Percentiles rank a stretch among this genome's conserved stretches.
Conservation (phyloP, 23 tunicate species). For the Trididemnum clinides region DNA sequence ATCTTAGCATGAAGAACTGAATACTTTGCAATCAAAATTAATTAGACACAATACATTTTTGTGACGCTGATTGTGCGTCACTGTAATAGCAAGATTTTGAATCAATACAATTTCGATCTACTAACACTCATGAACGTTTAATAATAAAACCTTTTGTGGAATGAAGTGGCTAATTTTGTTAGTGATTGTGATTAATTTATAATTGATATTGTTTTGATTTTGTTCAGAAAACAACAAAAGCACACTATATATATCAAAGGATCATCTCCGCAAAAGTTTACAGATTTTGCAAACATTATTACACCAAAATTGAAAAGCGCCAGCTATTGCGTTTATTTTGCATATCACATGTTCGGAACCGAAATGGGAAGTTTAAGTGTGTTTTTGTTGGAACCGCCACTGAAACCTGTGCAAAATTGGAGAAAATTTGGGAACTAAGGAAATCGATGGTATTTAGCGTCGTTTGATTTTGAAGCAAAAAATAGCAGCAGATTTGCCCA, state of each 20-base stretch:
- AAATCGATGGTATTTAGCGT: not conserved
- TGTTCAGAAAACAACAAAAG: slow-evolving; percentile 57
- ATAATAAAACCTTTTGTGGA: no score
- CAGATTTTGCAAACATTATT: slow-evolving; percentile 53
- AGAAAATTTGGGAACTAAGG: not conserved
- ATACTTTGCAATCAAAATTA: no score
- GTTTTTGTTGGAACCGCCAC: not conserved
- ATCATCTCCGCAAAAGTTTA: slow-evolving; percentile 47
- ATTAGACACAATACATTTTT: no score
- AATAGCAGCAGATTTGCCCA: not conserved
- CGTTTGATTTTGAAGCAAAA: not conserved
- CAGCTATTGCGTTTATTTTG: slow-evolving; percentile 69
- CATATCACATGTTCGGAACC: slow-evolving; percentile 83
- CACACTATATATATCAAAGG: slow-evolving; percentile 71
- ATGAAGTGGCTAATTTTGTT: no score
- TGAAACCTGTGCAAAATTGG: slow-evolving; percentile 14
- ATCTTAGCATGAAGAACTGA: no score
- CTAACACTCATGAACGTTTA: no score
- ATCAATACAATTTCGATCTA: no score
- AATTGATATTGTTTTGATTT: no score
- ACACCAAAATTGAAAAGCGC: slow-evolving; percentile 63
- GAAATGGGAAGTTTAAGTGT: slow-evolving; percentile 64
- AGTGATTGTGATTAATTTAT: no score
- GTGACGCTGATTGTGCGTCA: no score
- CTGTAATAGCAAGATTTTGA: no score